A percentile compares a stretch with the other conserved stretches of the same genome.
Conservation (phyloP, 2,113 vertebrate species). For the Crotalus helleri region DNA sequence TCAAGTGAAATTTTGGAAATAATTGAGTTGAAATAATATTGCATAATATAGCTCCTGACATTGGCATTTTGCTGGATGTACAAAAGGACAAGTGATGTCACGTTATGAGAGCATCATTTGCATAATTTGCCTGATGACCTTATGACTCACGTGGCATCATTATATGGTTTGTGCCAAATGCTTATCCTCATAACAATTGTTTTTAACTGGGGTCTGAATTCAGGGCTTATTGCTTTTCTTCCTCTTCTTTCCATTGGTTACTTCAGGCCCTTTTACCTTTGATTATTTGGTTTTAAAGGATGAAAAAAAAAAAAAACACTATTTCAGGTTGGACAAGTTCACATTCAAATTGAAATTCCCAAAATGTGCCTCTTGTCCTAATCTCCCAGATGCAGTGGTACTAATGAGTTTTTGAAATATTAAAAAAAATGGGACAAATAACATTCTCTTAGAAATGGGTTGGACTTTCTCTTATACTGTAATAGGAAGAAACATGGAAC, state of each 20-base stretch:
- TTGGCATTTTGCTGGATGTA: not conserved
- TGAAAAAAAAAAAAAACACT: not conserved
- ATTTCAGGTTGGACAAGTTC: not conserved
- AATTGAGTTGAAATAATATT: constrained; percentile 7
- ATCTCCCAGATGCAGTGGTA: not conserved
- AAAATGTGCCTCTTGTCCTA: not conserved
- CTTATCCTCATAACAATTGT: not conserved
- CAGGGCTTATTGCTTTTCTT: not conserved
- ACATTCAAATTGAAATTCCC: not conserved
- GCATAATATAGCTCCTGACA: not conserved
- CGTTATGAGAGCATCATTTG: not conserved
- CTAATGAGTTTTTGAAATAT: not conserved
- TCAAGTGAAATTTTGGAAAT: not conserved
- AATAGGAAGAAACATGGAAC: constrained; percentile 27
- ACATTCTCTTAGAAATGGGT: not conserved
- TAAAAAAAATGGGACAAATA: not conserved
- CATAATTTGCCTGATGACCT: not conserved
- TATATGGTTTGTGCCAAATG: not conserved
- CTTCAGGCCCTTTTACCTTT: not conserved
- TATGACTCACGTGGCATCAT: not conserved
- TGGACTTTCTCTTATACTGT: not conserved
- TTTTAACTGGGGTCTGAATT: not conserved
- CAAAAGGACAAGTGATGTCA: not conserved
- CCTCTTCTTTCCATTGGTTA: not conserved
- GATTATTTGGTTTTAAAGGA: not conserved